A percentile compares a stretch with the other conserved stretches of the same genome.
phyloP scores from a whole-genome alignment of 1,140 invertebrate species.

The Limonius californicus region DNA sequence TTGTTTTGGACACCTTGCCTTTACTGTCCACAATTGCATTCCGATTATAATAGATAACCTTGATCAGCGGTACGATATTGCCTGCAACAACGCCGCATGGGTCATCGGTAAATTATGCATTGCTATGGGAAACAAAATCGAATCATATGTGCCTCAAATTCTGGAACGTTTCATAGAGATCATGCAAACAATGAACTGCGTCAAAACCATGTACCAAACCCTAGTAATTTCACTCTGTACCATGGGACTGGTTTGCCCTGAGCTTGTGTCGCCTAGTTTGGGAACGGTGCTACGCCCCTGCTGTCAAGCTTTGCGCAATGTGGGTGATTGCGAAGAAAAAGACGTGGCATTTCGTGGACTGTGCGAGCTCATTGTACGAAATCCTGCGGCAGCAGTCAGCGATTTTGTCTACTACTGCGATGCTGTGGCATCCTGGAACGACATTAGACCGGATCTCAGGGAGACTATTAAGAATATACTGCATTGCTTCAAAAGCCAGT shows the following conservation, averaged over 20 bases:
- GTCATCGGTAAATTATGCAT: constrained; percentile 96
- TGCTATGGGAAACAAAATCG: constrained; percentile 67
- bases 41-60: constrained; percentile 94
- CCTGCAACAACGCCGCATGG: constrained; percentile 99
- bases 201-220: constrained; percentile 41
- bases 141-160: constrained; percentile 39
- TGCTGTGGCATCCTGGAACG: constrained; percentile 44
- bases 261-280: constrained; percentile 96
- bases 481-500: constrained; percentile 37
- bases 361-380: constrained; percentile 62
- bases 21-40: constrained; percentile 90
- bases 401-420: constrained; percentile 46
- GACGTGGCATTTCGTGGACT: constrained; percentile 98
- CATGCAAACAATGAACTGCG: constrained; percentile 21
- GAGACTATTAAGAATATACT: constrained; percentile 41
- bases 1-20: constrained; percentile 93
- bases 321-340: constrained; percentile 98
- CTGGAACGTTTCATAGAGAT: constrained; percentile 30
- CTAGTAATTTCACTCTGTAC: constrained; percentile 99
- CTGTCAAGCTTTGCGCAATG: constrained; percentile 94
- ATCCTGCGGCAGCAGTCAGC: constrained; percentile 39
- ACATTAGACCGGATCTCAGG: constrained; percentile 40
- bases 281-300: constrained; percentile 98
- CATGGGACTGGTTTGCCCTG: constrained; percentile 98
- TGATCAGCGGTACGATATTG: constrained; percentile 95